Base-by-base conservation (phyloP, 1,140 invertebrate genomes). In the Stegodyphus mimosarum region DNA sequence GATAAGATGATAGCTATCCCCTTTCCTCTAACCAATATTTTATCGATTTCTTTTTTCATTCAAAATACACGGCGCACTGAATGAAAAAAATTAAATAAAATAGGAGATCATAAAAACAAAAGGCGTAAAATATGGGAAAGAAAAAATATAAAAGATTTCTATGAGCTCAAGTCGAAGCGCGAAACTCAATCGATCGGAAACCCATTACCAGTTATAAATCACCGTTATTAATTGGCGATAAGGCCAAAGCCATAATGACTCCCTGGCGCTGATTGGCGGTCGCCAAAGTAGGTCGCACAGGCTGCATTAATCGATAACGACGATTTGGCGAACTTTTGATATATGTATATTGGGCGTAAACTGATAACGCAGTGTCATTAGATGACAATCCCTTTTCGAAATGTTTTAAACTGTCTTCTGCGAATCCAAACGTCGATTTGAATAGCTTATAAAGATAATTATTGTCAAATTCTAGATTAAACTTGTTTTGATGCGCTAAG, bases 211-310 rank as follows among this genome's bases (percentile, higher is more conserved):
- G 78, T 81, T 72, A 81, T 81, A 81, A 81, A 81, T 81, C 78
- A 73, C 78, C 55, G 69, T 73, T 81, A 81, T 81, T 81, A 81
- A 81, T 81, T 81, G 78, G 69, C 69, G 69, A 81, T 81, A 81
- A 81, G 78, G 52, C 78, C 69, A 60, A 81, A 72, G 67, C 69
- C 78, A 72, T 81, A 81, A 81, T 81, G 78, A 81, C 69, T 72
- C 69, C 18, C 78, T 81, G 69, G 78, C 69, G 69, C 69, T 81
- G 69, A 81, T 81, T 81, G 78, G 69, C 55, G 78, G 78, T 72
- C 69, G 78, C 55, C 78, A 81, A 81, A 72, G 78, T 81, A 72
- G 78, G 78, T 81, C 78, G 69, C 53, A 17, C 17, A 13, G 51
- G 77, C 50, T 33, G 50, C 63, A 72, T n/a, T 50, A 72, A 81